These are phyloP conservation scores for Hypotaenidia okinawae DNA, from an alignment of 2,797 vertebrate genomes.

Conservation along the genomic window DNA sequence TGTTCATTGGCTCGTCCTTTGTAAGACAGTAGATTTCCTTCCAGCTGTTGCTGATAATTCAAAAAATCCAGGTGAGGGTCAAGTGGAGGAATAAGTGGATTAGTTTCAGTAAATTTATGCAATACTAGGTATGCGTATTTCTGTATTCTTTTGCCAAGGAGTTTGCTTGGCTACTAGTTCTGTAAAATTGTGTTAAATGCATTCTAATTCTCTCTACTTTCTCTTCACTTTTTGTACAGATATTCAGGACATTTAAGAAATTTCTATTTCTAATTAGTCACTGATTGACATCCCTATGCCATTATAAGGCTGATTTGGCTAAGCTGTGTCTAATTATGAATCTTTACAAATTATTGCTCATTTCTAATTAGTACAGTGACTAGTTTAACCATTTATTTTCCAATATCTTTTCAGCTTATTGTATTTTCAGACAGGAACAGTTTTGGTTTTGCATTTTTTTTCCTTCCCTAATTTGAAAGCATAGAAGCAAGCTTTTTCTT, in stretches of 20 bases:
- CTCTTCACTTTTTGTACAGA: neutral
- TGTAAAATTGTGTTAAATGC: neutral
- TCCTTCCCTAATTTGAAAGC: neutral
- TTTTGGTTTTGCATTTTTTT: too few relatives aligned
- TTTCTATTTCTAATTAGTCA: neutral
- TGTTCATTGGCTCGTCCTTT: neutral
- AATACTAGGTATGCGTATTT: neutral
- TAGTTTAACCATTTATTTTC: slow-evolving; percentile 34
- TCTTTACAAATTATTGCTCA: slow-evolving; percentile 5
- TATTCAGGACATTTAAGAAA: neutral
- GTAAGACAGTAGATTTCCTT: neutral
- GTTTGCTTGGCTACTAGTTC: neutral
- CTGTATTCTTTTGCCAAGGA: neutral
- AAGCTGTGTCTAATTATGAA: slow-evolving; percentile 13
- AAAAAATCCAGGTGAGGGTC: neutral
- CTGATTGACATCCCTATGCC: neutral
- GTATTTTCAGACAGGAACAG: neutral
- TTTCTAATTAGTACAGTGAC: neutral
- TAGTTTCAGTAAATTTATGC: neutral
- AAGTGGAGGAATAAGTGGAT: neutral
- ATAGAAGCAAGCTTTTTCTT: neutral
- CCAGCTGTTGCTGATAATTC: neutral
- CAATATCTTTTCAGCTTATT: neutral
- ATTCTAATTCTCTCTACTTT: neutral
- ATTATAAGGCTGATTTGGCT: neutral